Base-by-base conservation (phyloP, 2,113 vertebrate genomes). In the Pelusios castaneus region DNA sequence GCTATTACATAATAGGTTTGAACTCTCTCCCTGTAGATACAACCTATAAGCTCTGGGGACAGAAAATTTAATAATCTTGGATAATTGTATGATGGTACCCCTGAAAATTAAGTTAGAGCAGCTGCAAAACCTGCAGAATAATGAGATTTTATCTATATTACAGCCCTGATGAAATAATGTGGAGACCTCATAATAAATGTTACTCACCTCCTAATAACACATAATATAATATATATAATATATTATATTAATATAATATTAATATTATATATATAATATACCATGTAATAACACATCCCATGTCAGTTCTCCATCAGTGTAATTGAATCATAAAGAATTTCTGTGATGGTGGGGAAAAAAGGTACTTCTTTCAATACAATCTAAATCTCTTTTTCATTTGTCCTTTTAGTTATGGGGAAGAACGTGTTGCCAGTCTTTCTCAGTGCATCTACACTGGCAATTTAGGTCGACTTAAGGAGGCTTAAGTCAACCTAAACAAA, bases 21-120 rank as follows among this genome's bases (percentile, higher is more conserved):
- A 95, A 86, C 91, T 95, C 60, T 93, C 92, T 97, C 87, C 86
- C 89, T 87, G 82, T 82, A 96, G 95, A 96, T 55, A 89, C 88
- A 97, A 95, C 88, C 97, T 97, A 84, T n/a, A 96, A 85, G 89
- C 92, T 95, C 91, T 77, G 34, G 87, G 95, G 78, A 92, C 75
- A 92, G 96, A 95, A 97, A 97, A 97, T 95, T 91, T 96, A 96
- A 97, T 97, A 54, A 93, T 93, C 88, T 91, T 96, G 94, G 94
- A 95, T 97, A 96, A 97, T 97, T 96, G 86, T 94, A 89, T 81
- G 94, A 93, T 95, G 76, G 45, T 77, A 93, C 86, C 91, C 89
- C 91, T 83, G 92, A 96, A 97, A 97, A 97, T 97, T 89, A 94
- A 95, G 89, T 97, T 94, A 95, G 70, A 96, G 80, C 86, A 96